Evolutionary conservation across 2,888 invertebrate genomes (phyloP), one percentile per base, ranked within the genome.

Genomic region (Harpalus rufipes): DNA sequence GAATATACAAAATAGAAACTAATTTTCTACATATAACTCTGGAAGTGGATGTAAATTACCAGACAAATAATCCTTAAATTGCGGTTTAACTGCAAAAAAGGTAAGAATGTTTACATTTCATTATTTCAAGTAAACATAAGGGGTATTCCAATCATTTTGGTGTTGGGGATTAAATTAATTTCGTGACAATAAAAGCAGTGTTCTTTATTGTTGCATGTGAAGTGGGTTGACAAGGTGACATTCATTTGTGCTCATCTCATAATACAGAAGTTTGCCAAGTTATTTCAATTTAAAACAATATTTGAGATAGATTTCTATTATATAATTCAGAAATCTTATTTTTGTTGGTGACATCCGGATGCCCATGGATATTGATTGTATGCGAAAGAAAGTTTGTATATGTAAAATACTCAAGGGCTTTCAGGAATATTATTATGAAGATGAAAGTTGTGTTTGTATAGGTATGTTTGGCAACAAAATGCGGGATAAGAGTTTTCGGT

Each of bases 81-180:
- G 59, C 44, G 83, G 83, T 59, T 59, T 74, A 76, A 83, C 83
- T 83, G 83, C 12, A 83, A 83, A 74, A 74, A 83, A 51, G 56
- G 25, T 59, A 59, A 51, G 2, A 25, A 18, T 74, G 68, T 68
- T 68, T 68, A 68, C 68, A 68, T 39, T 68, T 68, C 39, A 68
- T 32, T 68, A 25, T 14, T 63, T 25, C 18, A 18, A 59, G 8
- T 51, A 59, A 63, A 18, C 18, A 68, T 32, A 14, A 39, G 32
- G 21, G 21, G 8, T 61, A 65, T 68, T 68, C 32, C 12, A 68
- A 68, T 68, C n/a, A 32, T 51, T 51, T 51, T 51, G 44, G 59
- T 16, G 5, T 32, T 4, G 32, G 32, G 25, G 63, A 25, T 32
- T 32, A 63, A 63, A 63, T 63, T 63, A 63, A 21, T 63, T 63